phyloP scores from a whole-genome alignment of 2,888 invertebrate species.

The Oscheius sp. region DNA sequence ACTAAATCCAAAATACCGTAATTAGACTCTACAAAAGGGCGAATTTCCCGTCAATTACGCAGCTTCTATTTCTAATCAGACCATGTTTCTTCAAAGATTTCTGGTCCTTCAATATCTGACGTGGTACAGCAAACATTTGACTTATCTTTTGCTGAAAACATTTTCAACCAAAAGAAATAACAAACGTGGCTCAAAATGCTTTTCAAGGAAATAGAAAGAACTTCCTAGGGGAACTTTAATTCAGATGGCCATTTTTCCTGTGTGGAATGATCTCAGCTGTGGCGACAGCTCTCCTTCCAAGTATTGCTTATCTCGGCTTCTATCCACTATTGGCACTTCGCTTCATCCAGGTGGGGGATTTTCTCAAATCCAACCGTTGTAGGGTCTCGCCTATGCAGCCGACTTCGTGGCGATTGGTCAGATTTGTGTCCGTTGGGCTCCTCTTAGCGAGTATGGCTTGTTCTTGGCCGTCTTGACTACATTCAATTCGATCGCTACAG shows the following conservation, averaged over 20 bases:
- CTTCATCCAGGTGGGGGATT: slow-evolving; percentile 42
- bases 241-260: slow-evolving; percentile 51
- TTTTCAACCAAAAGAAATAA: too few species aligned
- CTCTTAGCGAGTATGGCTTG: slow-evolving; percentile 59
- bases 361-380: neutral
- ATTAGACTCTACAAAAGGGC: too few species aligned
- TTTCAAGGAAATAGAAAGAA: neutral
- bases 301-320: slow-evolving; percentile 42
- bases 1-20: too few species aligned
- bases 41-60: too few species aligned
- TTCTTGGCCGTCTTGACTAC: slow-evolving; percentile 63
- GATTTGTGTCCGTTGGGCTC: slow-evolving; percentile 61
- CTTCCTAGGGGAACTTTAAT: neutral
- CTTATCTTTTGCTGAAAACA: too few species aligned
- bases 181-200: too few species aligned
- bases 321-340: slow-evolving; percentile 42
- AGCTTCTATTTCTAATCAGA: too few species aligned
- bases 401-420: slow-evolving; percentile 55
- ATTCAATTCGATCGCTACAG: slow-evolving; percentile 61
- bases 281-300: slow-evolving; percentile 45
- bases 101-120: too few species aligned
- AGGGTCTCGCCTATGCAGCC: slow-evolving; percentile 48
- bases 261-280: slow-evolving; percentile 47
- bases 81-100: too few species aligned
- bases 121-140: too few species aligned